These are phyloP conservation scores for Syngnathus floridae DNA, from an alignment of 2,113 vertebrate species.

Conservation along the genomic window DNA sequence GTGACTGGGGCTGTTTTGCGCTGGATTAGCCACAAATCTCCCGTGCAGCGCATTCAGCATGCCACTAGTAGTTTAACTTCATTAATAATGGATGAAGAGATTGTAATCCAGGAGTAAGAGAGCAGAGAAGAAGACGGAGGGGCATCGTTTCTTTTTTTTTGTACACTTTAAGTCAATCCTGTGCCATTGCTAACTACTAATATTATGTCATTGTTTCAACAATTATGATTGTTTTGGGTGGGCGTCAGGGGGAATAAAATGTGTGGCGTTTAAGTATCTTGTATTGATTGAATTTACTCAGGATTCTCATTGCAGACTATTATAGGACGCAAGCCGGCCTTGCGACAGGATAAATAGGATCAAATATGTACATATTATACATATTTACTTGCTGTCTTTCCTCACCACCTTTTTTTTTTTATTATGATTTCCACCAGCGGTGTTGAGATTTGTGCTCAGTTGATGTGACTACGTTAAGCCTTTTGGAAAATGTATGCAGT, in stretches of 20 bases:
- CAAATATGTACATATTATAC: slow-evolving; percentile 56
- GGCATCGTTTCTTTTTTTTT: slow-evolving; percentile 20
- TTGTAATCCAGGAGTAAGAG: slow-evolving; percentile 89
- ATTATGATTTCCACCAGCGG: neutral
- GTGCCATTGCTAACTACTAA: slow-evolving; percentile 30
- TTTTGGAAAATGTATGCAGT: slow-evolving; percentile 3
- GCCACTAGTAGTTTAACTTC: slow-evolving; percentile 98
- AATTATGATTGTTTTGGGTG: slow-evolving; percentile 17
- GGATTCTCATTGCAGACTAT: slow-evolving; percentile 72
- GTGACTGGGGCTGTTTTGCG: slow-evolving; percentile 99
- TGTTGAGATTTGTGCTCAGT: neutral
- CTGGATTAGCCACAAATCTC: slow-evolving; percentile 99
- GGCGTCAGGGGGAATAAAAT: slow-evolving; percentile 18
- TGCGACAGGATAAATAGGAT: slow-evolving; percentile 61
- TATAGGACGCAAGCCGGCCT: slow-evolving; percentile 63
- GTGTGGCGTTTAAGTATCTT: slow-evolving; percentile 47
- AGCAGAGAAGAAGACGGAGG: slow-evolving; percentile 49
- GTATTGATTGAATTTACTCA: slow-evolving; percentile 75
- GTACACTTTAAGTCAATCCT: slow-evolving; percentile 4
- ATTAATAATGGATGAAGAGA: slow-evolving; percentile 99
- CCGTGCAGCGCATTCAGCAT: slow-evolving; percentile 98
- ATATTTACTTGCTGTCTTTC: slow-evolving; percentile 50
- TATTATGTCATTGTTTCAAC: slow-evolving; percentile 39
- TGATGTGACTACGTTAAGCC: neutral
- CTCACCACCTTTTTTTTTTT: neutral